Evolutionary conservation across 2,797 vertebrate species (phyloP), one percentile per base, ranked within the genome.

Genomic region (Danionella dracula): DNA sequence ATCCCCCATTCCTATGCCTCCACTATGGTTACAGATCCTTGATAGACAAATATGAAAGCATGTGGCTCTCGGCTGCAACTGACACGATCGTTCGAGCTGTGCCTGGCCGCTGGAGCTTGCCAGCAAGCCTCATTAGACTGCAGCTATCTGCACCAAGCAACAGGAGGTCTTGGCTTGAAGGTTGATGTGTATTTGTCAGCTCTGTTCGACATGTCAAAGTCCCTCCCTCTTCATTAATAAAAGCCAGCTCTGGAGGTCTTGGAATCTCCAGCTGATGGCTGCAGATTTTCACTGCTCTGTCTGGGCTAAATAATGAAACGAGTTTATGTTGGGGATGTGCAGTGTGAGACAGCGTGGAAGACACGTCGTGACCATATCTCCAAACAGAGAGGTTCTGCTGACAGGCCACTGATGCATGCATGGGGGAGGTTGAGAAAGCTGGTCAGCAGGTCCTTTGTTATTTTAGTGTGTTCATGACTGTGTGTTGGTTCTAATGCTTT

Each of bases 161-260:
- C 37, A 20, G 37, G 53, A 61, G 68, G 46, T 51, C 63, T 66
- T 63, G 40, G 62, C 40, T 64, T 56, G 48, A 67, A 59, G 71
- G 54, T 41, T 73, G 67, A 55, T 65, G 67, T 59, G 70, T 70
- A 68, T 76, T 76, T 67, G 58, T 73, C 63, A 70, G 63, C 31
- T 54, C 66, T 76, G 67, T 70, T 65, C 46, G 45, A 70, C 44
- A 41, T 70, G 74, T 63, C 70, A 66, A 45, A 70, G 66, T 13
- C 46, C 53, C 35, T 31, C 54, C 50, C 48, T 44, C 27, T 59
- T 66, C 23, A 45, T 61, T 71, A 66, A 61, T 29, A 40, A 57
- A 19, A 46, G 42, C 9, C 19, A 35, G 57, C n/a, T 54, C 29
- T 48, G 11, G 31, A 68, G 41, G 17, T 60, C 37, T 34, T 53